Percentiles rank a stretch among this genome's conserved stretches.
Conservation (phyloP, 2,113 vertebrate species). For the Cinclus cinclus region DNA sequence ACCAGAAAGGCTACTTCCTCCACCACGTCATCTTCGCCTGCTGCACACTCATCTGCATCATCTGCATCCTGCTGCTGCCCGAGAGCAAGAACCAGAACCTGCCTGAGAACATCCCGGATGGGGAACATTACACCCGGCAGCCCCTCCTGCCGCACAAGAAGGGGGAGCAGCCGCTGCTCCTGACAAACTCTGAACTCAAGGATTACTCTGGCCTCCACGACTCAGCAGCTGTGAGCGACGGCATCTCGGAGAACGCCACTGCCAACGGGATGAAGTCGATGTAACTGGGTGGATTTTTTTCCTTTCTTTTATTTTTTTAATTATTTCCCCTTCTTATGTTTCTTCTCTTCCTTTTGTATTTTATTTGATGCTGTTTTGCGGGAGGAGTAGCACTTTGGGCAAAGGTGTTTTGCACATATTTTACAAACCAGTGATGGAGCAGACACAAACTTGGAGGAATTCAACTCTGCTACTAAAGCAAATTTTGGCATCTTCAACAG, state of each 20-base stretch:
- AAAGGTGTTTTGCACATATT: conserved; percentile 59
- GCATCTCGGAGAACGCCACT: conserved; percentile 79
- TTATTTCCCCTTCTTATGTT: neutral
- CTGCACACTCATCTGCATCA: conserved; percentile 98
- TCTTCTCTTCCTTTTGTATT: conserved; percentile 26
- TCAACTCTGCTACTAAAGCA: conserved; percentile 55
- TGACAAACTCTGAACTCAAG: conserved; percentile 88
- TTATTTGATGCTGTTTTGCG: conserved; percentile 55
- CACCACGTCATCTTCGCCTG: conserved; percentile 98
- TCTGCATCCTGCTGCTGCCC: conserved; percentile 94
- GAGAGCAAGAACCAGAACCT: conserved; percentile 90
- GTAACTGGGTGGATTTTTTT: conserved; percentile 39
- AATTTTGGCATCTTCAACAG: conserved; percentile 24
- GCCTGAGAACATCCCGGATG: conserved; percentile 89
- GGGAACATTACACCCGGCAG: conserved; percentile 91
- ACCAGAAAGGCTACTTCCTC: conserved; percentile 98
- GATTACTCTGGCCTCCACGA: conserved; percentile 94
- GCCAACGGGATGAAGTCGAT: conserved; percentile 87
- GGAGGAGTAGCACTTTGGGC: conserved; percentile 30
- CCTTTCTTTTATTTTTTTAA: neutral
- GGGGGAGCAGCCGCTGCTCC: conserved; percentile 92
- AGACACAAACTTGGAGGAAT: conserved; percentile 13
- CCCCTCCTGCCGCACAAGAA: conserved; percentile 85
- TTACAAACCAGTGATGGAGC: conserved; percentile 50
- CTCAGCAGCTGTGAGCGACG: conserved; percentile 74